Percentiles rank a stretch among this genome's conserved stretches.
Conservation (phyloP, 2,888 invertebrate genomes). For the Drosophila testacea region DNA sequence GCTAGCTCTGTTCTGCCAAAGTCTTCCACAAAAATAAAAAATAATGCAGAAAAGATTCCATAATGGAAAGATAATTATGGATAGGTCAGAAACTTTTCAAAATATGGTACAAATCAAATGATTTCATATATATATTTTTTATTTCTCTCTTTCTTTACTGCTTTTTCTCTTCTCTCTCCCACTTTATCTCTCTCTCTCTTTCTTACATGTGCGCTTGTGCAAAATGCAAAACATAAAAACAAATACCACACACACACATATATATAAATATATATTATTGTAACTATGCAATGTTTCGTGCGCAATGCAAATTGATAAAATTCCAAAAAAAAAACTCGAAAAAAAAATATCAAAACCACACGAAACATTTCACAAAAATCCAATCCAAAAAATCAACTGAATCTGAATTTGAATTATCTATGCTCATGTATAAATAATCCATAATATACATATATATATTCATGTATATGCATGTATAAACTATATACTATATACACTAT, state of each 20-base stretch:
- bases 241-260: conserved; percentile 35
- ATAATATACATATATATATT: conserved; percentile 32
- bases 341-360: conserved; percentile 15
- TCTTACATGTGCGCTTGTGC: conserved; percentile 76
- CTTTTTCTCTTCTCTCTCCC: conserved; percentile 59
- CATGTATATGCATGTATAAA: conserved; percentile 22
- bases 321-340: conserved; percentile 20
- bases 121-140: conserved; percentile 51
- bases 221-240: conserved; percentile 49
- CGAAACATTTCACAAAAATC: conserved; percentile 24
- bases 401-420: conserved; percentile 17
- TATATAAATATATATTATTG: conserved; percentile 28
- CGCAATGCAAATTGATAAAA: conserved; percentile 46
- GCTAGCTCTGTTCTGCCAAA: conserved; percentile 39
- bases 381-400: conserved; percentile 10
- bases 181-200: conserved; percentile 50
- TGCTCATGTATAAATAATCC: conserved; percentile 44
- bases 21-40: background rate
- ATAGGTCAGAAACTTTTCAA: conserved; percentile 14
- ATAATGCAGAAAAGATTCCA: background rate
- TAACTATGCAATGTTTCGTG: conserved; percentile 38
- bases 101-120: conserved; percentile 37
- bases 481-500: conserved; percentile 25
- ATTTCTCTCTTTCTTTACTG: conserved; percentile 62
- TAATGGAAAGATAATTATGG: conserved; percentile 26